Evolutionary conservation across 2,113 vertebrate species (phyloP).

Genomic region (Mormyrus lacerda): DNA sequence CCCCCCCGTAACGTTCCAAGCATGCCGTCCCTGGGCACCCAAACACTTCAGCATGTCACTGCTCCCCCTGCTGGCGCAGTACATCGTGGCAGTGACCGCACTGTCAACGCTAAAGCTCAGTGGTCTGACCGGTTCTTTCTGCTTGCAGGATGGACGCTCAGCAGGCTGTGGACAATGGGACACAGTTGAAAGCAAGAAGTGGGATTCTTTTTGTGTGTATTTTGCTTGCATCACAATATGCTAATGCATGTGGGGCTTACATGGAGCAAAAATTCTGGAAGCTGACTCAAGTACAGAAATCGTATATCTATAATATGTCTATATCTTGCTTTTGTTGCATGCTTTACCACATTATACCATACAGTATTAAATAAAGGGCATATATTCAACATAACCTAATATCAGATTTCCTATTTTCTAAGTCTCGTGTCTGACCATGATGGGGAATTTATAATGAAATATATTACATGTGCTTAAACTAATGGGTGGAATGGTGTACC

Average conservation of each 20-base stretch:
- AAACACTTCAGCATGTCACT: background rate
- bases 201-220: background rate
- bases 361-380: background rate
- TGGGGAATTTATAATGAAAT: background rate
- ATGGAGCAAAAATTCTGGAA: background rate
- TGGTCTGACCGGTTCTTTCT: background rate
- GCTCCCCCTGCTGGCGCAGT: background rate
- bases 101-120: background rate
- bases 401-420: background rate
- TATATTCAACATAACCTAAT: background rate
- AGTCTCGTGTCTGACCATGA: background rate
- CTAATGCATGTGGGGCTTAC: background rate
- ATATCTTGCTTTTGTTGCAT: background rate
- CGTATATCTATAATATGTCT: background rate
- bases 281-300: background rate
- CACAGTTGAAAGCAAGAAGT: background rate
- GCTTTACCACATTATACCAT: background rate
- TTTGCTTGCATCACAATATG: background rate
- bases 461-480: background rate
- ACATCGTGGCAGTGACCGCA: background rate
- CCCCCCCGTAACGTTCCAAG: background rate
- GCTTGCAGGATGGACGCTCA: background rate
- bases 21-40: background rate
- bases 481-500: background rate
- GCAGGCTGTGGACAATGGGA: background rate